Conservation (phyloP, 2,888 invertebrate species). For the Hipparchia semele region DNA sequence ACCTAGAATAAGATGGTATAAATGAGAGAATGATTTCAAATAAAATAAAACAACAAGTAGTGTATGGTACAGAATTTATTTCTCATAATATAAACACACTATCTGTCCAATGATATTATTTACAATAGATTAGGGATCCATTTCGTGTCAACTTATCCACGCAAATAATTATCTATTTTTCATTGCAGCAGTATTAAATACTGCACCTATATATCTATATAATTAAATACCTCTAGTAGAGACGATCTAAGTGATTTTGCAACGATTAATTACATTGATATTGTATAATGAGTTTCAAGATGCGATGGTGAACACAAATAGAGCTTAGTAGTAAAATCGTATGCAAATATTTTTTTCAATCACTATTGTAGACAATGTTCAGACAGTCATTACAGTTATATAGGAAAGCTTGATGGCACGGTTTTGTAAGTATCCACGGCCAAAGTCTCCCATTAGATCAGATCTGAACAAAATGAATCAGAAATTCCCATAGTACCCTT, state of each 20-base stretch:
- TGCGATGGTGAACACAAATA: not conserved
- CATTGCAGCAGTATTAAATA: constrained; percentile 12
- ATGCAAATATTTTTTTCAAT: not conserved
- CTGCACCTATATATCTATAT: constrained; percentile 14
- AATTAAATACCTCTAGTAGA: too few species aligned
- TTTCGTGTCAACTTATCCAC: constrained; percentile 41
- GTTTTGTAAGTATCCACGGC: too few species aligned
- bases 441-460: too few species aligned
- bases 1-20: not conserved
- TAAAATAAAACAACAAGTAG: constrained; percentile 55
- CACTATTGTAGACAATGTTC: not conserved
- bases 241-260: not conserved
- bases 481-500: too few species aligned
- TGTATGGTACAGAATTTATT: constrained; percentile 78
- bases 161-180: constrained; percentile 25
- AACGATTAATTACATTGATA: not conserved
- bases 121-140: constrained; percentile 61
- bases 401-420: too few species aligned
- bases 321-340: not conserved
- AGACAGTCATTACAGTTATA: not conserved
- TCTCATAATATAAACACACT: constrained; percentile 72
- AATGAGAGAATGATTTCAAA: constrained; percentile 4
- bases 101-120: constrained; percentile 75
- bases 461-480: too few species aligned
- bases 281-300: not conserved